Conservation (phyloP, 2,113 vertebrate genomes). For the Erythrolamprus reginae region DNA sequence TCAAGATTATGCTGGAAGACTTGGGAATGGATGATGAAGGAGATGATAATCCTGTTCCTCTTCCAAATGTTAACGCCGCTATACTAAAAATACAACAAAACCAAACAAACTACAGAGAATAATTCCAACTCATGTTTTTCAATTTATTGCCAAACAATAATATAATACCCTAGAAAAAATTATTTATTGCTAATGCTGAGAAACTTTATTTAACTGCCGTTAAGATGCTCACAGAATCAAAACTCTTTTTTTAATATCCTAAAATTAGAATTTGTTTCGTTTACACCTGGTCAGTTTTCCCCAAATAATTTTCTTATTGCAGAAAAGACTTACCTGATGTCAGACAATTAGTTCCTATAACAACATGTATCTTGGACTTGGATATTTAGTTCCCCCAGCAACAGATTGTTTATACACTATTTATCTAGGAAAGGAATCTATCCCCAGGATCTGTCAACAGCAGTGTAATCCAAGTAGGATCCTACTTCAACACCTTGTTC, state of each 20-base stretch:
- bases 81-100: constrained; percentile 99
- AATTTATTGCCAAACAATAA: neutral
- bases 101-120: neutral
- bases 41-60: constrained; percentile 96
- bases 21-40: constrained; percentile 99
- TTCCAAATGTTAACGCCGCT: constrained; percentile 97
- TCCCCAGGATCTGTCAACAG: neutral
- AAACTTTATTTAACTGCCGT: too few species aligned
- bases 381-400: neutral
- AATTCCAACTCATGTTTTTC: neutral
- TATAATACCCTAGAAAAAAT: too few species aligned
- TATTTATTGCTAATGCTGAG: too few species aligned
- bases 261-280: neutral
- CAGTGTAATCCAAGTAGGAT: neutral
- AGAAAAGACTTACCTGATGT: neutral
- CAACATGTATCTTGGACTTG: neutral
- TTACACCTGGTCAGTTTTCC: neutral
- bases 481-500: neutral
- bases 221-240: neutral
- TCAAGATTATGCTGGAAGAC: constrained; percentile 99
- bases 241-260: neutral
- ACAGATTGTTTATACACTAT: neutral
- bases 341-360: neutral
- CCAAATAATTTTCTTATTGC: neutral
- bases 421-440: neutral